Evolutionary conservation across 2,888 invertebrate genomes (phyloP).

Genomic region (Omphaloscelis lunosa): DNA sequence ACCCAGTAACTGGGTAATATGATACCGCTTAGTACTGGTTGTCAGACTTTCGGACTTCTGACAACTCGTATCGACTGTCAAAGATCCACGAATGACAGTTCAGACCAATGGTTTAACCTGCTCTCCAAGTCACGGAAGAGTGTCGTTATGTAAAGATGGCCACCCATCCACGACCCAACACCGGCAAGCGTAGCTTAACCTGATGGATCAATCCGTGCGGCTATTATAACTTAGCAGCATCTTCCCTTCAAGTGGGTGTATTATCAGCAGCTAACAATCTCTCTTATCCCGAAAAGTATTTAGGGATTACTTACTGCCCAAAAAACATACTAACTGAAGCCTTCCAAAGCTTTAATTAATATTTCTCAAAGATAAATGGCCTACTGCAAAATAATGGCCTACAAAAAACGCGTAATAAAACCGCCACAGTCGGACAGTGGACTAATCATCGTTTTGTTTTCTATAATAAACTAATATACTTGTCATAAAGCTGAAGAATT

Average conservation of each 20-base stretch:
- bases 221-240: too few species aligned
- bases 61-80: too few species aligned
- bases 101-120: too few species aligned
- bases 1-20: too few species aligned
- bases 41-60: too few species aligned
- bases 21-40: too few species aligned
- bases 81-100: too few species aligned
- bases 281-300: neutral
- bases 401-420: constrained; percentile 1
- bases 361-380: constrained; percentile 12
- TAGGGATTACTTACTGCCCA: neutral
- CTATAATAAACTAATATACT: neutral
- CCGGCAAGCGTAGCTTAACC: too few species aligned
- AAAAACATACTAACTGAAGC: neutral
- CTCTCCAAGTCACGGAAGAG: too few species aligned
- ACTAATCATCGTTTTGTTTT: constrained; percentile 20
- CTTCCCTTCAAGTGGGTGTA: neutral
- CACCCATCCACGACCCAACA: too few species aligned
- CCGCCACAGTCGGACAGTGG: neutral
- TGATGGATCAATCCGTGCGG: too few species aligned
- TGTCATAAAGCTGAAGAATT: neutral
- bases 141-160: too few species aligned
- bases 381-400: neutral
- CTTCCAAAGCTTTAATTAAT: constrained; percentile 16
- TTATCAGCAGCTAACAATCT: neutral